Evolutionary conservation across 1,140 invertebrate genomes (phyloP).

Genomic region (Odontomachus brunneus): DNA sequence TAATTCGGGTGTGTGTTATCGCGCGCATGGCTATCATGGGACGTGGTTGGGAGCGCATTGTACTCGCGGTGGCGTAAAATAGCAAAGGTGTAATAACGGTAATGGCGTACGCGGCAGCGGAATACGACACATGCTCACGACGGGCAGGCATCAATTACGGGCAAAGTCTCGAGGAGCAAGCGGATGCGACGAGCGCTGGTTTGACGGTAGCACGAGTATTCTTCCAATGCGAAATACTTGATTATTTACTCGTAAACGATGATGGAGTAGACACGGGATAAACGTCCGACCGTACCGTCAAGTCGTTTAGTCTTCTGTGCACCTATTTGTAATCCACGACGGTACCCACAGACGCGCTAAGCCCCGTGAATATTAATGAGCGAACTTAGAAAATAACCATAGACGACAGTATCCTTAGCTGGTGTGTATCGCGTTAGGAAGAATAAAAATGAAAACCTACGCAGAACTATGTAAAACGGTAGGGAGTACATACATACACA

Average conservation of each 20-base stretch:
- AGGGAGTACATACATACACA: neutral
- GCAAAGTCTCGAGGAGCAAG: too few relatives aligned
- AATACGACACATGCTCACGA: neutral
- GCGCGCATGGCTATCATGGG: neutral
- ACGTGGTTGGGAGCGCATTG: neutral
- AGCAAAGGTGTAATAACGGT: neutral
- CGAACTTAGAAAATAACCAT: constrained; percentile 20
- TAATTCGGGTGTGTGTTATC: neutral
- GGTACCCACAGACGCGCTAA: constrained; percentile 32
- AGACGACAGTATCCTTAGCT: constrained; percentile 45
- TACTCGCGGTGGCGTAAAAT: neutral
- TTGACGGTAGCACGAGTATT: constrained; percentile 11
- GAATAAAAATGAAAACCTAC: constrained; percentile 1
- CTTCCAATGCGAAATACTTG: constrained; percentile 12
- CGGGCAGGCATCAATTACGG: neutral
- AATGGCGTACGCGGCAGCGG: neutral
- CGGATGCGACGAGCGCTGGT: neutral
- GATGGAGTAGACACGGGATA: neutral
- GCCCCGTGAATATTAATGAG: constrained; percentile 46
- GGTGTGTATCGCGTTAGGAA: constrained; percentile 21
- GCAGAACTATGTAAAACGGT: constrained; percentile 1
- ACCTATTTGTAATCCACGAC: constrained; percentile 46
- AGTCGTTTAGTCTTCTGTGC: constrained; percentile 48
- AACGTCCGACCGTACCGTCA: constrained; percentile 39
- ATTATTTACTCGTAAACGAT: constrained; percentile 29